phyloP scores from a whole-genome alignment of 2,113 vertebrate genomes.

The Vicugna pacos region DNA sequence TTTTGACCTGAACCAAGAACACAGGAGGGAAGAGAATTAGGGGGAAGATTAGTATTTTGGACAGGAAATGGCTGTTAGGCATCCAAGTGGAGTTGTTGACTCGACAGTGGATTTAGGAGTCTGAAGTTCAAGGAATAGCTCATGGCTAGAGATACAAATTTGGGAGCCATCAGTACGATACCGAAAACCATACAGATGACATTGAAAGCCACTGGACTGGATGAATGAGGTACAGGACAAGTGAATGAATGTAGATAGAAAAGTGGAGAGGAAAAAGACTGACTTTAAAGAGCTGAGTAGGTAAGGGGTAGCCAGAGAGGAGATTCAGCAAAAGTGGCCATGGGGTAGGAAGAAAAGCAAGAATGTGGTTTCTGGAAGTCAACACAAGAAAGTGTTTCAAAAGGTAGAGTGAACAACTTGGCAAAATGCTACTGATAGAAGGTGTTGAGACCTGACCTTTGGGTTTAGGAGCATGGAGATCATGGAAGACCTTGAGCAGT shows the following conservation, averaged over 20 bases:
- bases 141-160: not conserved
- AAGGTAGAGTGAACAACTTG: not conserved
- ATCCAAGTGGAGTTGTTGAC: not conserved
- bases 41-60: not conserved
- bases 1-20: not conserved
- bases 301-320: not conserved
- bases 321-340: not conserved
- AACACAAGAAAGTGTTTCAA: not conserved
- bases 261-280: not conserved
- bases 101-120: not conserved
- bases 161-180: not conserved
- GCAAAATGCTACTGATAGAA: not conserved
- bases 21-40: not conserved
- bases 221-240: not conserved
- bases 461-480: not conserved
- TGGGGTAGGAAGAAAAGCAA: not conserved
- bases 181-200: not conserved
- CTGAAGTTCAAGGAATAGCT: not conserved
- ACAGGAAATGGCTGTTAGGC: not conserved
- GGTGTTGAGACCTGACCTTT: not conserved
- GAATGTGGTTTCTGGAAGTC: slow-evolving; percentile 20
- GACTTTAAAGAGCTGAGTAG: not conserved
- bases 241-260: not conserved
- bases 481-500: not conserved
- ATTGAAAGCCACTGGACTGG: not conserved